A percentile compares a stretch with the other conserved stretches of the same genome.
These are phyloP conservation scores for Trichonephila inaurata DNA, from an alignment of 1,140 invertebrate genomes.

Conservation along the genomic window DNA sequence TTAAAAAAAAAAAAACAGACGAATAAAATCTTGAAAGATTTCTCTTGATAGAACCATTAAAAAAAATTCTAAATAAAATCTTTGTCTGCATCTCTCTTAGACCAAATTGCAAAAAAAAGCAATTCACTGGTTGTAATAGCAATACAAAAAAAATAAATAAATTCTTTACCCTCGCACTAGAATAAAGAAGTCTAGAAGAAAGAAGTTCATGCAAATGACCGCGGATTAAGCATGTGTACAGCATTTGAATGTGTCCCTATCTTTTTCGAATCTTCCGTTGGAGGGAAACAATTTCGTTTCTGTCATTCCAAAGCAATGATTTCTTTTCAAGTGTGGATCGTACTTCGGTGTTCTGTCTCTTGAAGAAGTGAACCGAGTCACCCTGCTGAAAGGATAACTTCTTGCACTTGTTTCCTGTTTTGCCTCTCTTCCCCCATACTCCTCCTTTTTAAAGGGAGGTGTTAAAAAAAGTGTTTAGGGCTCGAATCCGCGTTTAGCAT, in stretches of 20 bases:
- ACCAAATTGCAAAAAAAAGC: not conserved
- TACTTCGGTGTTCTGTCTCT: slow-evolving; percentile 13
- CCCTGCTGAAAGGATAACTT: not conserved
- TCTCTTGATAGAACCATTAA: not conserved
- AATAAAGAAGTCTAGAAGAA: slow-evolving; percentile 10
- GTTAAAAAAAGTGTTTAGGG: slow-evolving; percentile 1
- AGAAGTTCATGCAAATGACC: slow-evolving; percentile 16
- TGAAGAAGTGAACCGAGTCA: slow-evolving; percentile 8
- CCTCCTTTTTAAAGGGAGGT: not conserved
- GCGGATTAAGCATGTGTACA: slow-evolving; percentile 10
- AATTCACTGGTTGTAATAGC: not conserved
- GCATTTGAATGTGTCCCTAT: slow-evolving; percentile 3
- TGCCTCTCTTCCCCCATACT: not conserved
- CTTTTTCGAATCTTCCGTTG: not conserved
- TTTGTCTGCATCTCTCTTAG: not conserved
- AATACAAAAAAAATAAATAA: not conserved
- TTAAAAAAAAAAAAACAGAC: not conserved
- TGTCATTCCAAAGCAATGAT: slow-evolving; percentile 33
- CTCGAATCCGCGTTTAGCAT: not conserved
- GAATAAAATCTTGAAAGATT: not conserved
- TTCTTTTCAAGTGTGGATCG: slow-evolving; percentile 30
- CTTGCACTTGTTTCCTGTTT: not conserved
- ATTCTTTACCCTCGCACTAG: not conserved
- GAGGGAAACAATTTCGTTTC: slow-evolving; percentile 27
- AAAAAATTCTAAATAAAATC: not conserved